phyloP scores from a whole-genome alignment of 2,113 vertebrate species.

The Callipepla squamata region DNA sequence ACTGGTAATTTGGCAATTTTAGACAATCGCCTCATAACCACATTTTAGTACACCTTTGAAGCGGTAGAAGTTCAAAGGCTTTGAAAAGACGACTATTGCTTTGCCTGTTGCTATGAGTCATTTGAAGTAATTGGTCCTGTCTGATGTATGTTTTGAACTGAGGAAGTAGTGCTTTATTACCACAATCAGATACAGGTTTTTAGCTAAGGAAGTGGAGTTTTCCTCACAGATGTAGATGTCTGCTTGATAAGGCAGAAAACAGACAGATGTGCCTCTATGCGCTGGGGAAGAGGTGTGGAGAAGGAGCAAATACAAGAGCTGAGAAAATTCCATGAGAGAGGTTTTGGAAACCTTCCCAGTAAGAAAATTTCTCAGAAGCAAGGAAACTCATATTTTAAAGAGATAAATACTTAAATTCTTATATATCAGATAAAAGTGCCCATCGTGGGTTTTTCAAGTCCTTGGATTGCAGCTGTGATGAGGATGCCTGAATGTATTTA shows the following conservation, averaged over 20 bases:
- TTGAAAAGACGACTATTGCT: conserved; percentile 75
- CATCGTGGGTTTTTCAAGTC: neutral
- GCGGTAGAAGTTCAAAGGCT: conserved; percentile 87
- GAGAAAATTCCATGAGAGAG: conserved; percentile 76
- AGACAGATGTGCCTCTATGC: conserved; percentile 84
- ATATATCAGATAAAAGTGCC: conserved; percentile 15
- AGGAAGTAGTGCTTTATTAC: conserved; percentile 89
- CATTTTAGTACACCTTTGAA: conserved; percentile 86
- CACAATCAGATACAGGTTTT: conserved; percentile 90
- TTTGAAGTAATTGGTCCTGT: conserved; percentile 92
- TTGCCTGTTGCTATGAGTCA: conserved; percentile 83
- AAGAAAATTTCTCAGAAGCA: conserved; percentile 70
- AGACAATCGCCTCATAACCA: conserved; percentile 83
- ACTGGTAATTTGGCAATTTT: conserved; percentile 83
- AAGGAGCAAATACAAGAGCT: conserved; percentile 77
- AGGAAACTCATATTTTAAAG: conserved; percentile 46
- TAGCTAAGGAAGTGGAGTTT: conserved; percentile 84
- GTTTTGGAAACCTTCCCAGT: conserved; percentile 78
- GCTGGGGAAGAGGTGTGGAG: conserved; percentile 80
- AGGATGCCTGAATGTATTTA: neutral
- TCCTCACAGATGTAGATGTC: conserved; percentile 86
- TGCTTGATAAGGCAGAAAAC: conserved; percentile 84
- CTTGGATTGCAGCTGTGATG: neutral
- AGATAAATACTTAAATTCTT: conserved; percentile 67
- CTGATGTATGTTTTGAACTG: conserved; percentile 86